Base-by-base conservation (phyloP, 2,888 invertebrate genomes). In the Conops quadrifasciatus region DNA sequence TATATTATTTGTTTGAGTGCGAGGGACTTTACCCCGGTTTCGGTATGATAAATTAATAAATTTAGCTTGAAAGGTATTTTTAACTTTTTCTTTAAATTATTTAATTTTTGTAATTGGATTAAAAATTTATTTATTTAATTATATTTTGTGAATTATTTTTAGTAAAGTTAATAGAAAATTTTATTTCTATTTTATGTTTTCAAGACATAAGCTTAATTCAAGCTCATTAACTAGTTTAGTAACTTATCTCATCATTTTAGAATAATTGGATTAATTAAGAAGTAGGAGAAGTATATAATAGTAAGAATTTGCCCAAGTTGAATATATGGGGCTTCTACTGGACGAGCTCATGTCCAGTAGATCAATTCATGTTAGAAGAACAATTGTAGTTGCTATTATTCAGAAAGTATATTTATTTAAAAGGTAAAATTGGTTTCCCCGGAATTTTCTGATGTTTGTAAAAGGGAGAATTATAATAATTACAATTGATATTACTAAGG, bases 11-110 rank as follows among this genome's bases (percentile, higher is more conserved):
- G 87, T 92, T 88, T 91, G 90, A 78, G 88, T 89, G 79, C 91
- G 91, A 0, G 90, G 90, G 0, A 89, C 90, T 62, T 88, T 90
- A 78, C 92, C 92, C 80, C 92, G 92, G 0, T 91, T 90, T 88
- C 92, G 91, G 28, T 92, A 92, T 89, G 92, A 92, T 89, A 90
- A 90, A 78, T 87, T 92, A 85, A 93, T 92, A 85, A 88, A 88
- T 88, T 88, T 91, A 84, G 88, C 89, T 85, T 91, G 91, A 88
- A 90, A 36, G 36, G 36, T 36, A 36, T 36, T 36, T 36, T 36
- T 36, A 36, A 4, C 36, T 89, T 36, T 36, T 36, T 36, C 36
- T 36, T 36, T 36, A 36, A 36, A 36, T 78, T 86, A 85, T 87
- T 86, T 89, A 85, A 81, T 89, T 80, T 89, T 90, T 87, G 88